Conservation (phyloP, 2,888 invertebrate species). For the Dascillus cervinus region DNA sequence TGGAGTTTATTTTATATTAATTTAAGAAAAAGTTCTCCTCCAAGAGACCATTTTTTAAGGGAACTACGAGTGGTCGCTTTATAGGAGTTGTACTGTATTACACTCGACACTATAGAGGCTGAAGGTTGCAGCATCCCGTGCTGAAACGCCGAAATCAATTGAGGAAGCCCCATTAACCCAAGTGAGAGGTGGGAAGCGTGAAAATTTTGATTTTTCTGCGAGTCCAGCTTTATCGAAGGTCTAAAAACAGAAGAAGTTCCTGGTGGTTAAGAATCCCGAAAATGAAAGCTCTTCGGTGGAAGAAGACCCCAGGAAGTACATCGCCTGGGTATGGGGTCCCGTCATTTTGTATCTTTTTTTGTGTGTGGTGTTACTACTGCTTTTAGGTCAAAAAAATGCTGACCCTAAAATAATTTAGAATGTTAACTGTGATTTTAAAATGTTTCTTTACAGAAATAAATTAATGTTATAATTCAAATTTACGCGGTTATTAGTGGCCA, state of each 20-base stretch:
- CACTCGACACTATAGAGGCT: too few species aligned
- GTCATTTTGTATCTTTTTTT: constrained; percentile 22
- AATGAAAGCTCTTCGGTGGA: constrained; percentile 3
- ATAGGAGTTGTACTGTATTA: too few species aligned
- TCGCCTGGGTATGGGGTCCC: constrained; percentile 33
- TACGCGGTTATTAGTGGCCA: too few species aligned
- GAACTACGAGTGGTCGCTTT: too few species aligned
- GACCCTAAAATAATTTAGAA: constrained; percentile 52
- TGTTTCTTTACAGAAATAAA: constrained; percentile 51
- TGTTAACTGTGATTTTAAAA: constrained; percentile 57
- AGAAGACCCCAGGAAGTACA: constrained; percentile 28
- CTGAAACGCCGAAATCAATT: too few species aligned
- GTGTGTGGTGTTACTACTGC: constrained; percentile 5
- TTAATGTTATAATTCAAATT: too few species aligned
- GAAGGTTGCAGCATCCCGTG: too few species aligned
- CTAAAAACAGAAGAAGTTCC: constrained; percentile 23
- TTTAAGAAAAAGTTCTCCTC: too few species aligned
- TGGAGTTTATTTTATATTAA: too few species aligned
- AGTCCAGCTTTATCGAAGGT: constrained; percentile 14
- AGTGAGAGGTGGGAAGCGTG: constrained; percentile 10
- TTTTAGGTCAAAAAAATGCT: constrained; percentile 56
- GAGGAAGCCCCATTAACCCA: too few species aligned
- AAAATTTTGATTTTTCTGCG: constrained; percentile 21
- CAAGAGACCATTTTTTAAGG: too few species aligned
- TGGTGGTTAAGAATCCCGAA: constrained; percentile 8